Base-by-base conservation (phyloP, 2,113 vertebrate genomes). In the Hydrolagus affinis region DNA sequence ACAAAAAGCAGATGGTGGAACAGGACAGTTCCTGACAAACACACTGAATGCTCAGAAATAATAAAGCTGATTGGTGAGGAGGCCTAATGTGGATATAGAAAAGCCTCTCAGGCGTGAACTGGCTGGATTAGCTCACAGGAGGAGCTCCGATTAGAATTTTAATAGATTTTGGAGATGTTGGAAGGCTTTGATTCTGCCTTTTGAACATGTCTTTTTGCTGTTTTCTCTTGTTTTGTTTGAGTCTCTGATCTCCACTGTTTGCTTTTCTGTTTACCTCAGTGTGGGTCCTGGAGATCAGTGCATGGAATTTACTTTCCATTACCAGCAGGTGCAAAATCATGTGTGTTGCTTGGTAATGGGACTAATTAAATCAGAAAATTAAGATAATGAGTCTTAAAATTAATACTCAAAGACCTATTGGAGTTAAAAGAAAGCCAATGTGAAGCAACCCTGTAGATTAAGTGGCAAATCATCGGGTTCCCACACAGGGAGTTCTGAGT, bases 1-100 rank as follows among this genome's bases (percentile, higher is more conserved):
- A 89, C 89, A 85, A 85, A 86, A 90, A 89, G 88, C 85, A 90
- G 89, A 91, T 89, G 88, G 86, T 86, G 87, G 89, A 87, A 92
- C 90, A 86, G 23, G 75, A 91, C 89, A 85, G 85, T 83, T 70
- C 85, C 90, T 86, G 86, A 88, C 32, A 83, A 83, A 83, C 8
- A 17, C 78, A 66, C 60, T 66, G 60, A 66, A 66, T 62, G 32
- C 62, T 80, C 59, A 30, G 78, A 28, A 66, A 83, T 83, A 83
- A 68, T 83, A 83, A 83, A 66, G 62, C 28, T 83, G 78, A 83
- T 83, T 66, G 62, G 60, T 83, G 78, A 83, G 78, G 78, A 83
- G 28, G 60, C 78, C 78, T 83, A 68, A 83, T 66, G 78, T 83
- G 78, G 78, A 83, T 83, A 83, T 83, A 83, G 30, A 66, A 83